Conservation (phyloP, 2,113 vertebrate species). For the Xyliphius kryptos region DNA sequence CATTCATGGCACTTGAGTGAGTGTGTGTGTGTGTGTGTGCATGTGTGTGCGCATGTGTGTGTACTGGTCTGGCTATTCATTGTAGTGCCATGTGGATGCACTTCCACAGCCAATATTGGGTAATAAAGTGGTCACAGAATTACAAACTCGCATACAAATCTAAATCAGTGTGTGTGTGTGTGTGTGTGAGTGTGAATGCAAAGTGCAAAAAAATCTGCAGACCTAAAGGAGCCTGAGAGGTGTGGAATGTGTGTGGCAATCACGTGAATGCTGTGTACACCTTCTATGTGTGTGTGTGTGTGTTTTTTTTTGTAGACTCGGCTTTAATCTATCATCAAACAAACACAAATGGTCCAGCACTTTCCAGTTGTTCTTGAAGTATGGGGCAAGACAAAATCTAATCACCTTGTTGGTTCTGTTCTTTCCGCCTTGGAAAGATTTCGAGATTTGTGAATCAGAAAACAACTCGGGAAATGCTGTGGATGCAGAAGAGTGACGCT, state of each 20-base stretch:
- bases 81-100: slow-evolving; percentile 6
- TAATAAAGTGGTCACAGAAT: slow-evolving; percentile 19
- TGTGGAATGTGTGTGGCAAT: slow-evolving; percentile 34
- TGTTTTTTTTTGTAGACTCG: too few species aligned
- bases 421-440: too few species aligned
- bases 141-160: background rate
- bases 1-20: slow-evolving; percentile 38
- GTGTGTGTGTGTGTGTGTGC: slow-evolving; percentile 7
- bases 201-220: slow-evolving; percentile 38
- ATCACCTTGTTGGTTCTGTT: too few species aligned
- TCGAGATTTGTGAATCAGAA: too few species aligned
- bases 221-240: slow-evolving; percentile 29
- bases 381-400: too few species aligned
- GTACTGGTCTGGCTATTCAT: too few species aligned
- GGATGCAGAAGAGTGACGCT: too few species aligned
- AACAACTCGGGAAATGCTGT: too few species aligned
- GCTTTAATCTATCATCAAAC: too few species aligned
- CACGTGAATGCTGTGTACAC: slow-evolving; percentile 24
- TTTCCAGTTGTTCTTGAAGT: too few species aligned
- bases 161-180: slow-evolving; percentile 38
- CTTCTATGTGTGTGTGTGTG: too few species aligned
- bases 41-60: background rate
- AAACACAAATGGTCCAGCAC: too few species aligned
- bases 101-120: background rate
- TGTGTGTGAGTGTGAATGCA: slow-evolving; percentile 43